Conservation (phyloP, 2,888 invertebrate genomes). For the Torymus tubicola region DNA sequence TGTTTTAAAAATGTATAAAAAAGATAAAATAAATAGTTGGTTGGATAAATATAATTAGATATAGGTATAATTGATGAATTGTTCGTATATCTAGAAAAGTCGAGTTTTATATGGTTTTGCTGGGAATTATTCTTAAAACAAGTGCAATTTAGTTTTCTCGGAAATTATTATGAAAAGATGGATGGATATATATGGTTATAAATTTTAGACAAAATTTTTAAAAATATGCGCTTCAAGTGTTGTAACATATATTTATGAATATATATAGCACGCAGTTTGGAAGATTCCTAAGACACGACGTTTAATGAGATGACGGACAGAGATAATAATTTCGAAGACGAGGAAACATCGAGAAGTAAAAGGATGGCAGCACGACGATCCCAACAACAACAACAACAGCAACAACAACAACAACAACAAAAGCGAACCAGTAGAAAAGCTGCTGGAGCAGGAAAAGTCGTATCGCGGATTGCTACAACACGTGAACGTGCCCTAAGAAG, state of each 20-base stretch:
- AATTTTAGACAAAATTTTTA: too few species aligned
- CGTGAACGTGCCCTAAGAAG: slow-evolving; percentile 85
- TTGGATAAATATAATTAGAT: too few species aligned
- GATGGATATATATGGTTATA: too few species aligned
- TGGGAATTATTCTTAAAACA: too few species aligned
- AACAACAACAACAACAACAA: slow-evolving; percentile 1
- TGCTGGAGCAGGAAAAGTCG: slow-evolving; percentile 18
- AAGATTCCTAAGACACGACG: neutral
- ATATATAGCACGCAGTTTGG: neutral
- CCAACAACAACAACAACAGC: neutral
- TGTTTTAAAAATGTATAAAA: too few species aligned
- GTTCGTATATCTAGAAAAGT: too few species aligned
- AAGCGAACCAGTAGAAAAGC: neutral
- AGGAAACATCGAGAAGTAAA: neutral
- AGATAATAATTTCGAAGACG: slow-evolving; percentile 27
- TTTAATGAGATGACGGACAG: slow-evolving; percentile 8
- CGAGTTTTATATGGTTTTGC: too few species aligned
- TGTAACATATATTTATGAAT: neutral
- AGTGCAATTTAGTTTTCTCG: too few species aligned
- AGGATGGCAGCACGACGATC: neutral
- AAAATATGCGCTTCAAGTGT: too few species aligned
- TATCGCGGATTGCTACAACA: slow-evolving; percentile 67
- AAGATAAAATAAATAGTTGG: too few species aligned
- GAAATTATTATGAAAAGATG: too few species aligned
- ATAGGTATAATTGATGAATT: too few species aligned